Evolutionary conservation across 2,888 invertebrate genomes (phyloP), one percentile per base, ranked within the genome.

Genomic region (Ophioninae sp.): DNA sequence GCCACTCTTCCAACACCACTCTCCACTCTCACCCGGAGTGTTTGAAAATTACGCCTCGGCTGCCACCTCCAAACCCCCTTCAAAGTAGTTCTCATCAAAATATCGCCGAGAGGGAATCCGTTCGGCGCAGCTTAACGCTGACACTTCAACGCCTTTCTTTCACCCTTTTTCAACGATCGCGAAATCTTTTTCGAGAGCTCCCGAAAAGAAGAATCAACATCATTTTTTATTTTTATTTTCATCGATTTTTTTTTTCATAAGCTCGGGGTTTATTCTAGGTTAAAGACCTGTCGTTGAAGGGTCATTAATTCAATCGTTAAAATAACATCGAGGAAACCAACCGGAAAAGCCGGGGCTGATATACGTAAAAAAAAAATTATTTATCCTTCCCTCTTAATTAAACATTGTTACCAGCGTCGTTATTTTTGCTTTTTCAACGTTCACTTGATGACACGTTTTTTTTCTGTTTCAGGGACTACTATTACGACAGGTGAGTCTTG

Each of bases 381-480:
- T 51, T 51, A 51, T 17, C 51, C 6, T 13, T 10, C 51, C 6
- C 51, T 17, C 17, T 2, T 51, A 51, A 51, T 51, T 51, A 17
- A 51, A 51, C 51, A 51, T 51, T 51, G 51, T 51, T 51, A 17
- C 51, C 6, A 6, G 2, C 51, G 17, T 51, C 13, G 17, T 17
- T 51, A 39, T 69, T 59, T 17, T 37, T 6, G 5, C 20, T 71
- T 78, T 71, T 74, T 6, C 23, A 63, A 65, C n/a, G 22, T 59
- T 51, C 20, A 30, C 72, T 85, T 76, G 81, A 59, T 41, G 3
- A 30, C 83, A 30, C 79, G 64, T 84, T 85, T 86, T 89, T 89
- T 37, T 91, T 91, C 93, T 94, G 93, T 95, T 95, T 86, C 95
- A 95, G 95, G 95, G 95, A 95, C 93, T 95, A 95, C 93, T 95